A percentile compares a stretch with the other conserved stretches of the same genome.
These are phyloP conservation scores for Bombus terrestris DNA, from an alignment of 1,140 invertebrate genomes.

Conservation along the genomic window DNA sequence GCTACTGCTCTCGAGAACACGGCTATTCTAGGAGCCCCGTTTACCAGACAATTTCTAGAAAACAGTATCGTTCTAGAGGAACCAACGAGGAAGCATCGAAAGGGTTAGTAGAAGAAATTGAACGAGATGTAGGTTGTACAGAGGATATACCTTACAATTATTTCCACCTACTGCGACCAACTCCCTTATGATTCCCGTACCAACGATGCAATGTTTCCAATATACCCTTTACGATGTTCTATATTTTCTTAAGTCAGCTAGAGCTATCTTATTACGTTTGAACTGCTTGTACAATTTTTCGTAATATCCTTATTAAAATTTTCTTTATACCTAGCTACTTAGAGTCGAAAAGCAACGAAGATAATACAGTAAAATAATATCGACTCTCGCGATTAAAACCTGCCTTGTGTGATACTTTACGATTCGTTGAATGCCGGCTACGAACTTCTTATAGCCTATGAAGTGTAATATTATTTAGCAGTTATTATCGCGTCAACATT, in stretches of 20 bases:
- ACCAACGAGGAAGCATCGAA: slow-evolving; percentile 7
- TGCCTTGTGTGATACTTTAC: neutral
- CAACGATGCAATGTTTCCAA: neutral
- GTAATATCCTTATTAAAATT: neutral
- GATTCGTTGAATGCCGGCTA: neutral
- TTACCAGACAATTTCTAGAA: slow-evolving; percentile 47
- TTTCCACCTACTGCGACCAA: slow-evolving; percentile 1
- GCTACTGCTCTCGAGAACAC: slow-evolving; percentile 11
- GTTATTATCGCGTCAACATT: neutral
- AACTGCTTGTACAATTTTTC: neutral
- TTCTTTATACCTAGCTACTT: too few relatives aligned
- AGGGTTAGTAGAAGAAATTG: slow-evolving; percentile 10
- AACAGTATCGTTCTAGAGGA: slow-evolving; percentile 38
- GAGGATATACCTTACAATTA: slow-evolving; percentile 5
- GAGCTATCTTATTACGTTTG: neutral
- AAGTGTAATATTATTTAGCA: slow-evolving; percentile 11
- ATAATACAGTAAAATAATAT: neutral
- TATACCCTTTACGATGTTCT: neutral
- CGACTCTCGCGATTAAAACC: neutral
- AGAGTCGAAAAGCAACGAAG: too few relatives aligned
- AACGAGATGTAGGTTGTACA: neutral
- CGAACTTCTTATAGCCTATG: neutral
- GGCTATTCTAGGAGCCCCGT: slow-evolving; percentile 14
- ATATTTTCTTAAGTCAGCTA: neutral
- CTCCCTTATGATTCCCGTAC: neutral